A percentile compares a stretch with the other conserved stretches of the same genome.
Evolutionary conservation across 2,888 invertebrate species (phyloP).

Genomic region (Rutpela maculata): DNA sequence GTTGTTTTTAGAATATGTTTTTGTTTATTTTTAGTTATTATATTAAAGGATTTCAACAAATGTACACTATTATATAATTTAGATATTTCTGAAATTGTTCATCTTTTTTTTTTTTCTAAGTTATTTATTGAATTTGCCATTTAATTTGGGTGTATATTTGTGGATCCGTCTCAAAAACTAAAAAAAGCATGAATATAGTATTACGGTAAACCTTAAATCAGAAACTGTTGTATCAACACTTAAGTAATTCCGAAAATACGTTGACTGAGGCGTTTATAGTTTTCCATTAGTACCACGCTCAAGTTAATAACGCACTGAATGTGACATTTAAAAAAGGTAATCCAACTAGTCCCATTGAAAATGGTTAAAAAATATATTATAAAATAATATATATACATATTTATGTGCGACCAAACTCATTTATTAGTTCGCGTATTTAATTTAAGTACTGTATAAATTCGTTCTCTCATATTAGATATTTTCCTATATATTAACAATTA

Average conservation of each 20-base stretch:
- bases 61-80: slow-evolving; percentile 52
- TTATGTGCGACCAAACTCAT: slow-evolving; percentile 69
- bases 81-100: slow-evolving; percentile 27
- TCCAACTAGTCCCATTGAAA: slow-evolving; percentile 71
- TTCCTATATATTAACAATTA: slow-evolving; percentile 68
- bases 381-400: slow-evolving; percentile 57
- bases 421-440: slow-evolving; percentile 65
- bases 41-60: slow-evolving; percentile 54
- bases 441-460: slow-evolving; percentile 64
- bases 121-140: slow-evolving; percentile 45
- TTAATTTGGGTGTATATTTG: slow-evolving; percentile 57
- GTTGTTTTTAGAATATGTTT: slow-evolving; percentile 64
- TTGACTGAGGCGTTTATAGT: slow-evolving; percentile 63
- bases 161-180: slow-evolving; percentile 48
- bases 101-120: slow-evolving; percentile 24
- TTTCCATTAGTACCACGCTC: slow-evolving; percentile 65
- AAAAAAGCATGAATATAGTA: slow-evolving; percentile 54
- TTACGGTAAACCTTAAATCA: slow-evolving; percentile 56
- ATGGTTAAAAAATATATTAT: slow-evolving; percentile 64
- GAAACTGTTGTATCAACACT: slow-evolving; percentile 60
- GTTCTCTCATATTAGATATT: slow-evolving; percentile 70
- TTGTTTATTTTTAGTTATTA: slow-evolving; percentile 60
- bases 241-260: slow-evolving; percentile 53
- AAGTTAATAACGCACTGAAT: slow-evolving; percentile 68
- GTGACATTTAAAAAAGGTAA: slow-evolving; percentile 64